phyloP scores from a whole-genome alignment of 53 echinoderm and acorn worm species.

The Mesocentrotus franciscanus region DNA sequence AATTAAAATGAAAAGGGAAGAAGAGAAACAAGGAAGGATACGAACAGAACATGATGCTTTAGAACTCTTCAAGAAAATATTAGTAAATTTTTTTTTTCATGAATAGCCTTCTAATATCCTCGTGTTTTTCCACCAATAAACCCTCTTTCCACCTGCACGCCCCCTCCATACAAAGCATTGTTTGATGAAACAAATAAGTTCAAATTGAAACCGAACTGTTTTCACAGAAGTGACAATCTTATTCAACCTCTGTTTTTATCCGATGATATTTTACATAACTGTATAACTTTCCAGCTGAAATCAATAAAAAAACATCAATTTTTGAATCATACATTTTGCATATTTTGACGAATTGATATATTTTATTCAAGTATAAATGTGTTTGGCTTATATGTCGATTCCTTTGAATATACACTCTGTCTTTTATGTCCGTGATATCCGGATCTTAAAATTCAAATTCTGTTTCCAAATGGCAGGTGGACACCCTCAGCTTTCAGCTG shows the following conservation, averaged over 20 bases:
- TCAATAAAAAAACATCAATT: background rate
- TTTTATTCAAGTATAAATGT: background rate
- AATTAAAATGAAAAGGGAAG: too few relatives aligned
- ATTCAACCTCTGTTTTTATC: background rate
- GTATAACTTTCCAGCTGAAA: slow-evolving; percentile 14
- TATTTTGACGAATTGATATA: background rate
- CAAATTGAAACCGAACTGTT: slow-evolving; percentile 52
- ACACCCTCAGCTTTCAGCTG: slow-evolving; percentile 33
- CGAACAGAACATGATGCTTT: background rate
- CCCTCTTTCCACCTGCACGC: background rate
- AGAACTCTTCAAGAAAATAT: background rate
- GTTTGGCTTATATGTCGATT: background rate
- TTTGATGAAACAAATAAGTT: background rate
- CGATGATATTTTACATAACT: background rate
- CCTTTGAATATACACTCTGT: background rate
- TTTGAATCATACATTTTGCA: background rate
- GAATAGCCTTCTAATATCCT: background rate
- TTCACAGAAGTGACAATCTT: slow-evolving; percentile 23
- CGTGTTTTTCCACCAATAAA: background rate
- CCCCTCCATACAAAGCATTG: background rate
- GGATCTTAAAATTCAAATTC: slow-evolving; percentile 21
- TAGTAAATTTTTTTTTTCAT: background rate
- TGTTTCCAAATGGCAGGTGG: background rate
- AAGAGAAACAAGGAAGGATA: background rate
- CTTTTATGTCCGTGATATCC: background rate